phyloP scores from a whole-genome alignment of 2,888 invertebrate species.

The Neria commutata region DNA sequence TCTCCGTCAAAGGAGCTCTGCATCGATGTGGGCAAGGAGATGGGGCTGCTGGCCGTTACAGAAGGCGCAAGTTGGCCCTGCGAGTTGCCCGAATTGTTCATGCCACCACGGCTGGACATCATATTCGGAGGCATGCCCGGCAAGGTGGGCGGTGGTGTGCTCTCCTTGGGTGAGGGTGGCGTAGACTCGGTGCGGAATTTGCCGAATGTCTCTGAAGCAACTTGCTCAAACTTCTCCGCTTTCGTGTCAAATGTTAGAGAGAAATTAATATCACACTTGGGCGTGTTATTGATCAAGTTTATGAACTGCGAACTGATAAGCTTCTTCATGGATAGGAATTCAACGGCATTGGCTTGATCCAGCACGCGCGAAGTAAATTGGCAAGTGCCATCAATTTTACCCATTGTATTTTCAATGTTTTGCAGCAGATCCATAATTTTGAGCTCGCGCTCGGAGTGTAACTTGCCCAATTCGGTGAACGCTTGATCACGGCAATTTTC shows the following conservation, averaged over 20 bases:
- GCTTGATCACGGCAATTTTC: slow-evolving; percentile 81
- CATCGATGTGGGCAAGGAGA: slow-evolving; percentile 72
- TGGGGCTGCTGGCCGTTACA: slow-evolving; percentile 70
- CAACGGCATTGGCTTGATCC: slow-evolving; percentile 83
- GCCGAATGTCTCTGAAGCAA: slow-evolving; percentile 76
- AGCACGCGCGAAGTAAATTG: slow-evolving; percentile 82
- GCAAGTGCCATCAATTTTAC: slow-evolving; percentile 85
- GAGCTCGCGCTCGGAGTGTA: slow-evolving; percentile 85
- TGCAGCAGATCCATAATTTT: slow-evolving; percentile 89
- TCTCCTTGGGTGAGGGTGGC: slow-evolving; percentile 62
- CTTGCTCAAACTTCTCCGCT: slow-evolving; percentile 76
- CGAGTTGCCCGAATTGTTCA: slow-evolving; percentile 40
- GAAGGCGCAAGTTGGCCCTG: slow-evolving; percentile 55
- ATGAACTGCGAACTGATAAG: slow-evolving; percentile 78
- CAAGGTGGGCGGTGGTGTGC: slow-evolving; percentile 63
- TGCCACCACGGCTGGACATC: slow-evolving; percentile 4
- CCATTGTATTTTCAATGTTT: slow-evolving; percentile 81
- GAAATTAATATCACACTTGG: slow-evolving; percentile 80
- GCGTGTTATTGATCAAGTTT: slow-evolving; percentile 78
- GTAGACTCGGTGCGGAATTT: slow-evolving; percentile 72
- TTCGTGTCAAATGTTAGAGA: slow-evolving; percentile 84
- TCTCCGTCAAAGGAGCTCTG: slow-evolving; percentile 82
- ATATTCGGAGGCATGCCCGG: slow-evolving; percentile 64
- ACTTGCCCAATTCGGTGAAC: slow-evolving; percentile 73
- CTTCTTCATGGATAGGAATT: slow-evolving; percentile 83